A percentile compares a stretch with the other conserved stretches of the same genome.
Conservation (phyloP, 2,797 vertebrate species). For the Etheostoma perlongum region DNA sequence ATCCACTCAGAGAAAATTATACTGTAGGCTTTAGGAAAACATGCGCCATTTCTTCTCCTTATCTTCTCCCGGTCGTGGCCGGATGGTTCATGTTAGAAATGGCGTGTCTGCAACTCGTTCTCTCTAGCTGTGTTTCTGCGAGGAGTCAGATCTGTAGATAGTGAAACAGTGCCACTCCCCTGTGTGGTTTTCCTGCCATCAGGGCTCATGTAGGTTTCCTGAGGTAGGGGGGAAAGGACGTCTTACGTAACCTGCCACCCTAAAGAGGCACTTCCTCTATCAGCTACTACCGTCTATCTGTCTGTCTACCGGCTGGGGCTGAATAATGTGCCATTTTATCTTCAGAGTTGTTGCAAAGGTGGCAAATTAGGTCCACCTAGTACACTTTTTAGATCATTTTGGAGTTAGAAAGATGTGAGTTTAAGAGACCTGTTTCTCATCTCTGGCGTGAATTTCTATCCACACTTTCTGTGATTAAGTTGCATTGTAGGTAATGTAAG, state of each 20-base stretch:
- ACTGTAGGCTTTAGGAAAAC: slow-evolving; percentile 51
- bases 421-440: neutral
- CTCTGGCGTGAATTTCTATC: neutral
- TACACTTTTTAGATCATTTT: neutral
- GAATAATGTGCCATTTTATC: neutral
- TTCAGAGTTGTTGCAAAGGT: neutral
- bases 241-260: slow-evolving; percentile 69
- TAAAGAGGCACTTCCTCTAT: slow-evolving; percentile 80
- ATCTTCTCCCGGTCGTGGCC: slow-evolving; percentile 53
- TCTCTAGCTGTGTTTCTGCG: slow-evolving; percentile 70
- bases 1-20: slow-evolving; percentile 51
- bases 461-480: no score
- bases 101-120: slow-evolving; percentile 75
- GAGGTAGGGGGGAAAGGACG: slow-evolving; percentile 24
- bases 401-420: neutral
- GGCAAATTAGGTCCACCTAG: neutral
- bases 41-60: slow-evolving; percentile 54
- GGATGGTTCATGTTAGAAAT: slow-evolving; percentile 74
- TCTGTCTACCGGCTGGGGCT: neutral
- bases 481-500: slow-evolving; percentile 13
- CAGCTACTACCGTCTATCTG: slow-evolving; percentile 13
- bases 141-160: slow-evolving; percentile 75
- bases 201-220: slow-evolving; percentile 74
- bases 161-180: slow-evolving; percentile 72
- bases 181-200: slow-evolving; percentile 78